phyloP scores from a whole-genome alignment of 1,140 invertebrate species.

The Lepidotrigona ventralis region DNA sequence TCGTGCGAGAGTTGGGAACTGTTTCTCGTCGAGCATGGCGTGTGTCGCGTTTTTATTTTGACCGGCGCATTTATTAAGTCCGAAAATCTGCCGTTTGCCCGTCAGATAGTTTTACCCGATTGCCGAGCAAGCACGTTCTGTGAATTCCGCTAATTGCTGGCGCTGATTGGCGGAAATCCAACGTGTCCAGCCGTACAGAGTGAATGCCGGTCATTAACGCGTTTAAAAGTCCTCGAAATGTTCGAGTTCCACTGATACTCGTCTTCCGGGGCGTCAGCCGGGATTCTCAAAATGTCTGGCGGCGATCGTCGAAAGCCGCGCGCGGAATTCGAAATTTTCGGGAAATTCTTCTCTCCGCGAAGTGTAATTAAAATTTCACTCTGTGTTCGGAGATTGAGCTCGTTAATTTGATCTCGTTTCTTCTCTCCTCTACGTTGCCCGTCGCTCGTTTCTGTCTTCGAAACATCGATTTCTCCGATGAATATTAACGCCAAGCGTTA shows the following conservation, averaged over 20 bases:
- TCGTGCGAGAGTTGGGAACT: background rate
- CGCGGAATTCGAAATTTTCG: background rate
- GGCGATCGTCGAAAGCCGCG: background rate
- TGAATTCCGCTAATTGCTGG: constrained; percentile 70
- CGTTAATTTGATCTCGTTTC: constrained; percentile 10
- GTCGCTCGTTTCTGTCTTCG: background rate
- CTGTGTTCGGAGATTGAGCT: background rate
- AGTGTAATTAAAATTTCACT: constrained; percentile 15
- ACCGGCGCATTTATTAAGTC: constrained; percentile 15
- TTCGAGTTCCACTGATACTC: constrained; percentile 17
- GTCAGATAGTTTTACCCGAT: constrained; percentile 50
- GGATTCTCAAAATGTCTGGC: constrained; percentile 38
- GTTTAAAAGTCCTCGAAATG: constrained; percentile 62
- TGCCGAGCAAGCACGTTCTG: constrained; percentile 60
- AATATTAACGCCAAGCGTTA: constrained; percentile 20
- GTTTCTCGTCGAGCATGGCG: background rate
- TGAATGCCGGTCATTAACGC: constrained; percentile 70
- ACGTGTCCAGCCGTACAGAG: constrained; percentile 44
- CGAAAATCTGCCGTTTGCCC: constrained; percentile 10
- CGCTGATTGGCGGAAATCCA: constrained; percentile 69
- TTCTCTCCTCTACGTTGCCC: background rate
- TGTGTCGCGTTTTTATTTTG: background rate
- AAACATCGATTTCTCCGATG: constrained; percentile 1
- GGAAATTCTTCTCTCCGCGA: background rate
- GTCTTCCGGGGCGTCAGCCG: constrained; percentile 14